A percentile compares a stretch with the other conserved stretches of the same genome.
phyloP scores from a whole-genome alignment of 92 coral and sea anemone genomes.

The Siderastrea siderea region DNA sequence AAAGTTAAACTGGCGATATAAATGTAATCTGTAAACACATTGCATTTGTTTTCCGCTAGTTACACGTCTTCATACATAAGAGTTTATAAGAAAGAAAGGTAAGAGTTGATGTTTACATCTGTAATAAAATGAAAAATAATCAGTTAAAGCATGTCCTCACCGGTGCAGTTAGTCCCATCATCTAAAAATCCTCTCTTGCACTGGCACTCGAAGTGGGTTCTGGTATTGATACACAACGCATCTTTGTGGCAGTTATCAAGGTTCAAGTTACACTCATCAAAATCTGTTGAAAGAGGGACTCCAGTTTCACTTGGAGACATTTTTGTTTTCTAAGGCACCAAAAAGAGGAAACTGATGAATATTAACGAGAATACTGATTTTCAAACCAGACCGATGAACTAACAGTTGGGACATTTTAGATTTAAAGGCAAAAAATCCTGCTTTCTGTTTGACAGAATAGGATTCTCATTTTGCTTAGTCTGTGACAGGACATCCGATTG shows the following conservation, averaged over 20 bases:
- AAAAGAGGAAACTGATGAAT: neutral
- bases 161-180: conserved; percentile 78
- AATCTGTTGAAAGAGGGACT: conserved; percentile 50
- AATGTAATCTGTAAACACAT: no score
- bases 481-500: no score
- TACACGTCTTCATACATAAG: no score
- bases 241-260: conserved; percentile 85
- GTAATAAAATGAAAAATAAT: neutral
- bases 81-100: no score
- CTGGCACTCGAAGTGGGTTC: conserved; percentile 74
- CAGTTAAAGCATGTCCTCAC: conserved; percentile 39
- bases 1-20: no score
- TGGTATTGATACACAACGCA: conserved; percentile 80
- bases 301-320: neutral
- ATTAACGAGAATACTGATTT: no score
- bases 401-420: no score
- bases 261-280: conserved; percentile 80
- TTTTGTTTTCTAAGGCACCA: neutral
- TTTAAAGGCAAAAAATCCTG: no score
- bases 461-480: no score
- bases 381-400: no score
- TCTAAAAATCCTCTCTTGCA: conserved; percentile 88
- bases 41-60: no score
- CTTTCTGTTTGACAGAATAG: no score
- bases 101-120: neutral